Conservation (phyloP, 2,113 vertebrate genomes). For the Bubo blakistoni region DNA sequence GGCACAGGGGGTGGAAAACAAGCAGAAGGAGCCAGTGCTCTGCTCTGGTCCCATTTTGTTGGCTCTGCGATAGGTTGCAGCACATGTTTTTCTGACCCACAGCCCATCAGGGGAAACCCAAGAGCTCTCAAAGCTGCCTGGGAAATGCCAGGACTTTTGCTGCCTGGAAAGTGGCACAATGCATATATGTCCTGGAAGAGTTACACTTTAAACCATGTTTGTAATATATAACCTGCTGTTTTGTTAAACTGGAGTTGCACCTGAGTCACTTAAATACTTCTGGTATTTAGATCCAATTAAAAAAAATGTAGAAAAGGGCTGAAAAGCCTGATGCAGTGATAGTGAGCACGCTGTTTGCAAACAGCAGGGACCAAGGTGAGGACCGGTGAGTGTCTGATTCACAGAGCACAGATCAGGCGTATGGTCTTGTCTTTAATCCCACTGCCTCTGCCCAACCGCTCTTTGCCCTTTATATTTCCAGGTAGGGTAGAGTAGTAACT, state of each 20-base stretch:
- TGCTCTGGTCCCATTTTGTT: background rate
- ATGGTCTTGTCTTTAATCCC: background rate
- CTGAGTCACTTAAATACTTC: background rate
- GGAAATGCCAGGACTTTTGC: background rate
- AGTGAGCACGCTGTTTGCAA: background rate
- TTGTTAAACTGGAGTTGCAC: background rate
- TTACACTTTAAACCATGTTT: background rate
- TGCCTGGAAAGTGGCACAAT: background rate
- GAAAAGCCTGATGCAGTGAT: background rate
- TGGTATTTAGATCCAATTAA: background rate
- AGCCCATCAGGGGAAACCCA: background rate
- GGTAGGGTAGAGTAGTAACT: background rate
- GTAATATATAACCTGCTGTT: background rate
- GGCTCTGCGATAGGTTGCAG: fast-evolving
- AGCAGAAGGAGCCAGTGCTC: background rate
- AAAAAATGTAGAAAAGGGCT: background rate
- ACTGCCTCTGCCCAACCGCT: background rate
- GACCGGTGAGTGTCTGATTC: background rate
- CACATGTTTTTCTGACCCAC: background rate
- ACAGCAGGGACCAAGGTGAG: background rate
- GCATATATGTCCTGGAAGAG: background rate
- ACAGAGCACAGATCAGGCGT: background rate
- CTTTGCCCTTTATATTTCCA: background rate
- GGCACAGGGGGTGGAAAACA: background rate
- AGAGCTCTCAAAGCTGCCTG: background rate